Evolutionary conservation across 2,888 invertebrate genomes (phyloP).

Genomic region (Pristionchus fissidentatus): DNA sequence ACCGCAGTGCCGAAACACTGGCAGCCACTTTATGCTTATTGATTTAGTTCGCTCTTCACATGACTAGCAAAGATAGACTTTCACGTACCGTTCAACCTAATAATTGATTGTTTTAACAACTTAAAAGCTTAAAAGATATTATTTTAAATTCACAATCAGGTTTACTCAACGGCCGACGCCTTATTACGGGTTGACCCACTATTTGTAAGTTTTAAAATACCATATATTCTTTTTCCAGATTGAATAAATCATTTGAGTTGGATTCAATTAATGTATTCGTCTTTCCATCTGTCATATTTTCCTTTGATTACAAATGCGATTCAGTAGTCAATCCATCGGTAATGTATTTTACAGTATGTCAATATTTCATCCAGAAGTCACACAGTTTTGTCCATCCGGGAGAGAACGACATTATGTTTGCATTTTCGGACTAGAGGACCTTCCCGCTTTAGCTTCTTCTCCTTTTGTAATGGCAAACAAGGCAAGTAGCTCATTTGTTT

Average conservation of each 20-base stretch:
- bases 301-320: too few relatives aligned
- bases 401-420: not conserved
- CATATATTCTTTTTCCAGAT: not conserved
- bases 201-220: not conserved
- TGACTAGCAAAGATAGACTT: too few relatives aligned
- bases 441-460: not conserved
- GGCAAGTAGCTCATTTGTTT: not conserved
- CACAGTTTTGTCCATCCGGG: not conserved
- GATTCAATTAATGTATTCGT: not conserved
- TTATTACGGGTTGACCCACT: too few relatives aligned
- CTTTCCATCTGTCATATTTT: not conserved
- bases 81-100: too few relatives aligned
- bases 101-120: not conserved
- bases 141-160: too few relatives aligned
- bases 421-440: constrained; percentile 8
- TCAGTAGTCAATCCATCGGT: not conserved
- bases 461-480: not conserved
- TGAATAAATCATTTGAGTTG: not conserved
- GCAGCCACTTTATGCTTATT: too few relatives aligned
- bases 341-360: not conserved
- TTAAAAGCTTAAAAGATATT: too few relatives aligned
- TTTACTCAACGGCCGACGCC: too few relatives aligned
- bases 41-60: too few relatives aligned
- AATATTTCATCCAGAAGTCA: not conserved
- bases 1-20: not conserved